phyloP scores from a whole-genome alignment of 92 coral and sea anemone species.

The Zoanthus sociatus region DNA sequence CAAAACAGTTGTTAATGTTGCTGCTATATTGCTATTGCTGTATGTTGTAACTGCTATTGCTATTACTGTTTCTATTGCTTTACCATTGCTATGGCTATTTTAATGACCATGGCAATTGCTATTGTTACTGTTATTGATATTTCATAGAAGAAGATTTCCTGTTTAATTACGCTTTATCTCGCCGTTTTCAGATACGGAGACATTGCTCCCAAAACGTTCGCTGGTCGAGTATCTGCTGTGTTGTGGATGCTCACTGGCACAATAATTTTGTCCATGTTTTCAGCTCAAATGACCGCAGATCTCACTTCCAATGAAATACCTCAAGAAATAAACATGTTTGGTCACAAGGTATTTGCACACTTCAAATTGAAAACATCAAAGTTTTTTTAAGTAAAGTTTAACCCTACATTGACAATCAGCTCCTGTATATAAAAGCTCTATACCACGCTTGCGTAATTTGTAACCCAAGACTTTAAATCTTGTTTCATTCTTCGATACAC shows the following conservation, averaged over 20 bases:
- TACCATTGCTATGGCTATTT: too few species aligned
- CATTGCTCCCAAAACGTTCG: conserved; percentile 28
- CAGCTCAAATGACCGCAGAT: conserved; percentile 40
- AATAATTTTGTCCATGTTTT: conserved; percentile 21
- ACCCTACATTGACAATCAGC: neutral
- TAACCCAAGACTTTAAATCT: too few species aligned
- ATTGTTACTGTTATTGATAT: too few species aligned
- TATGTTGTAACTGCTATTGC: too few species aligned
- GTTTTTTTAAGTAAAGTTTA: neutral
- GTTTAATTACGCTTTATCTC: neutral
- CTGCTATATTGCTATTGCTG: too few species aligned
- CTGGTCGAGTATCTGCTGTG: conserved; percentile 30
- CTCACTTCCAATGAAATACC: conserved; percentile 16
- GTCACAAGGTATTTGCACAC: conserved; percentile 4
- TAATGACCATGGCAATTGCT: too few species aligned
- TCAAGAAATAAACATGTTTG: conserved; percentile 23
- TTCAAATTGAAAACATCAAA: neutral
- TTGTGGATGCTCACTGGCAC: conserved; percentile 40
- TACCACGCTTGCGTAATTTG: too few species aligned
- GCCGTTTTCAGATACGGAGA: conserved; percentile 15
- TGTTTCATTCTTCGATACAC: too few species aligned
- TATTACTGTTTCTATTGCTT: too few species aligned
- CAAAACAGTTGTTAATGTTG: too few species aligned
- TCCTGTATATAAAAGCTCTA: too few species aligned
- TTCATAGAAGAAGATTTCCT: too few species aligned